Base-by-base conservation (phyloP, 2,113 vertebrate genomes). In the Chunga burmeisteri region DNA sequence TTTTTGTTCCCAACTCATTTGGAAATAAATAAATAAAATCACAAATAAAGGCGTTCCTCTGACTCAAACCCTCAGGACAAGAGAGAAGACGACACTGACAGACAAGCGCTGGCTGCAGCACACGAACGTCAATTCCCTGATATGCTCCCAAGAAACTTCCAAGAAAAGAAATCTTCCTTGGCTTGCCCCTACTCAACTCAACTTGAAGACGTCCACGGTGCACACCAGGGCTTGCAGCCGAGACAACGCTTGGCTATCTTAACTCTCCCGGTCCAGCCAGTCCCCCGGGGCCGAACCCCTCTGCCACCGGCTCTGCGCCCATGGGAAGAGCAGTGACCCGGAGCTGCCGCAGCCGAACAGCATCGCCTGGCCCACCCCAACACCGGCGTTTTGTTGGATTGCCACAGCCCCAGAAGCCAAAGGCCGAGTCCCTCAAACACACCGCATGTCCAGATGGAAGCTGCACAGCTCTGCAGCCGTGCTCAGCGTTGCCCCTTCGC, bases 71-170 rank as follows among this genome's bases (percentile, higher is more conserved):
- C 63, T 16, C 16, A 5, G 42, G 52, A 16, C 49, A 25, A 47
- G 8, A 23, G 32, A 27, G 15, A 4, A n/a, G 15, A 30, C 13
- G 59, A 16, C n/a, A 16, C 9, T 2, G 13, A 55, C 16, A 40
- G 40, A 47, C 22, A n/a, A 56, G 56, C 49, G 6, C 40, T 6
- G 30, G 20, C 77, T 25, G 58, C n/a, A 21, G 16, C 27, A n/a
- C 29, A 40, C 3, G 2, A 6, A 5, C 3, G 0, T 10, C 19
- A 18, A 13, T n/a, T n/a, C 40, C 40, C 65, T 5, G 26, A 53
- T 6, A 47, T 23, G 0, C 19, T 49, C 58, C 42, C 42, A 22
- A 26, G n/a, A n/a, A 56, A 25, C 20, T 10, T 47, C 61, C 61
- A 34, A 10, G 50, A 44, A 19, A 30, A 63, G 10, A 9, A 47